Conservation (phyloP, 2,797 vertebrate species). For the Enteromius anoplus region DNA sequence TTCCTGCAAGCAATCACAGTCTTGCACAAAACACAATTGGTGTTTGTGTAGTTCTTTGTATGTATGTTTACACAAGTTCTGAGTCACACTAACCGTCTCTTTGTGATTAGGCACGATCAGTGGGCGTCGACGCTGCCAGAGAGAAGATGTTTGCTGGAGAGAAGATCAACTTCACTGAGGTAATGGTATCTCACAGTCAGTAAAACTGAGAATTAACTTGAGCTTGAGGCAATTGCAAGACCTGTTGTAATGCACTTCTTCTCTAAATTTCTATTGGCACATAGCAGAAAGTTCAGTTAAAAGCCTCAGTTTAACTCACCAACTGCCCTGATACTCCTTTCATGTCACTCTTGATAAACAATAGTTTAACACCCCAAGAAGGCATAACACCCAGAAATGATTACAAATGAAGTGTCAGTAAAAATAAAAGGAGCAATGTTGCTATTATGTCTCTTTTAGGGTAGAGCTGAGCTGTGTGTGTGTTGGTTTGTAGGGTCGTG, state of each 20-base stretch:
- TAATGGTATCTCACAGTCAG: slow-evolving; percentile 56
- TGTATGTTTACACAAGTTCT: not conserved
- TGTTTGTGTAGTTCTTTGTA: not conserved
- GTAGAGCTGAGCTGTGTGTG: not conserved
- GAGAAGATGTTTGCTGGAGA: slow-evolving; percentile 92
- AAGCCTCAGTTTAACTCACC: not conserved
- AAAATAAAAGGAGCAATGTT: too few relatives aligned
- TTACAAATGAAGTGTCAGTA: too few relatives aligned
- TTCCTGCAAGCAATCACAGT: not conserved
- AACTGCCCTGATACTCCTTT: slow-evolving; percentile 1
- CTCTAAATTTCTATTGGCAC: not conserved
- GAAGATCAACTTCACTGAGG: slow-evolving; percentile 99
- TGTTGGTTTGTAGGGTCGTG: slow-evolving; percentile 81
- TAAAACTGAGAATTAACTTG: not conserved
- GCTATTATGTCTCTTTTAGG: not conserved
- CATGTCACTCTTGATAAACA: not conserved
- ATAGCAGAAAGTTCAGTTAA: not conserved
- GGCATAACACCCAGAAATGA: not conserved
- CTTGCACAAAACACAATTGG: not conserved
- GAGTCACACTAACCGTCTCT: slow-evolving; percentile 5
- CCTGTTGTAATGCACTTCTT: not conserved
- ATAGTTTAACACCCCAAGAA: not conserved
- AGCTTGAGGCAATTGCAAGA: not conserved
- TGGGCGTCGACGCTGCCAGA: slow-evolving; percentile 88
- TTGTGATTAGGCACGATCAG: slow-evolving; percentile 83